Evolutionary conservation across 2,797 vertebrate species (phyloP), one percentile per base, ranked within the genome.

Genomic region (Rhincodon typus): DNA sequence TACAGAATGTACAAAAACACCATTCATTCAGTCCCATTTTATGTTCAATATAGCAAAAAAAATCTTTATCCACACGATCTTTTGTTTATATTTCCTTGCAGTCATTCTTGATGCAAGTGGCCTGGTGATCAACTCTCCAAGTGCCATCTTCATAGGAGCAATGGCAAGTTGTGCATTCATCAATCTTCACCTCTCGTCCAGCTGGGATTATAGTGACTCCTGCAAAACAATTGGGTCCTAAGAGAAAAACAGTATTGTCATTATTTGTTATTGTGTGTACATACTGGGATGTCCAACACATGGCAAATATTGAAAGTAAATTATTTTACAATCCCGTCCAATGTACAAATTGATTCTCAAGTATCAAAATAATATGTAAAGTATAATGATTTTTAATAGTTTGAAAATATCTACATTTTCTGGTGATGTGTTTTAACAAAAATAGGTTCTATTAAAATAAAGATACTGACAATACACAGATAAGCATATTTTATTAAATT

Each of bases 81-180:
- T 72, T 82, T 34, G 96, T 97, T 97, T 99, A 99, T 97, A 98
- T 99, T 94, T 98, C 98, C 97, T 98, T 98, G 98, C 99, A 99
- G 97, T 99, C 99, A 46, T 99, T 99, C 97, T 98, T 98, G 72
- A 98, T 99, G 98, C 99, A 99, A 98, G 98, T 98, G 62, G 99
- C 99, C 97, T 99, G 99, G 46, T 98, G 98, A 96, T 99, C 99
- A 79, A 99, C 99, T 96, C 99, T 98, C 99, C 99, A 99, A 0
- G 99, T 99, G 96, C 98, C 99, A 96, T 99, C 99, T 97, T 99
- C 99, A 0, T 99, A 99, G 38, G 99, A 99, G 97, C 99, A 99
- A 98, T 99, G 99, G 97, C 99, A 99, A 97, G 99, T 98, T 96
- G 99, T 99, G 96, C 99, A 99, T 91, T 99, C 99, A 46, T 99